Percentiles rank a stretch among this genome's conserved stretches.
Conservation (phyloP, 2,888 invertebrate species). For the Saturnia japonica region DNA sequence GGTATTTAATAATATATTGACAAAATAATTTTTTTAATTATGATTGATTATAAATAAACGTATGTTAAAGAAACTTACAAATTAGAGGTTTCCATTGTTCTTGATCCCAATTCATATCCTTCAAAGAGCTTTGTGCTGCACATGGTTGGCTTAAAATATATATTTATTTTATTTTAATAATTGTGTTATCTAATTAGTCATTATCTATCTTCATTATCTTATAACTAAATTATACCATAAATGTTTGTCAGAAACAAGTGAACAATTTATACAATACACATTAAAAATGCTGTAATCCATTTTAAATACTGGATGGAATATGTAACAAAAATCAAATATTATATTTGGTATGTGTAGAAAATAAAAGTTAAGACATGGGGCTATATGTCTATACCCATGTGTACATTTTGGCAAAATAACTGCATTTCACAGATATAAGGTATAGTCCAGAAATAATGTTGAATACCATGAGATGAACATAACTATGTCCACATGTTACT, state of each 20-base stretch:
- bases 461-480: background rate
- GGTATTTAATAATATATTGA: too few species aligned
- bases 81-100: constrained; percentile 99
- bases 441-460: background rate
- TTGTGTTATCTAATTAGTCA: background rate
- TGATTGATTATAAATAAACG: background rate
- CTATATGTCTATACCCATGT: too few species aligned
- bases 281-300: background rate
- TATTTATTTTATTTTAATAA: background rate
- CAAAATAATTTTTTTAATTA: background rate
- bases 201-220: background rate
- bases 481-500: too few species aligned
- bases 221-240: background rate
- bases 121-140: constrained; percentile 97
- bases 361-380: background rate
- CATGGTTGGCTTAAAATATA: constrained; percentile 90
- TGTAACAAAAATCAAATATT: background rate
- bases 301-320: background rate
- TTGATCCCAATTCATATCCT: constrained; percentile 99
- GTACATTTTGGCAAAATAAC: background rate
- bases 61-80: constrained; percentile 51
- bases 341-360: background rate
- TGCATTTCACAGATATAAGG: background rate
- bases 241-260: background rate
- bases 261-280: background rate